Evolutionary conservation across 2,113 vertebrate species (phyloP), one percentile per base, ranked within the genome.

Genomic region (Phoxinus phoxinus): DNA sequence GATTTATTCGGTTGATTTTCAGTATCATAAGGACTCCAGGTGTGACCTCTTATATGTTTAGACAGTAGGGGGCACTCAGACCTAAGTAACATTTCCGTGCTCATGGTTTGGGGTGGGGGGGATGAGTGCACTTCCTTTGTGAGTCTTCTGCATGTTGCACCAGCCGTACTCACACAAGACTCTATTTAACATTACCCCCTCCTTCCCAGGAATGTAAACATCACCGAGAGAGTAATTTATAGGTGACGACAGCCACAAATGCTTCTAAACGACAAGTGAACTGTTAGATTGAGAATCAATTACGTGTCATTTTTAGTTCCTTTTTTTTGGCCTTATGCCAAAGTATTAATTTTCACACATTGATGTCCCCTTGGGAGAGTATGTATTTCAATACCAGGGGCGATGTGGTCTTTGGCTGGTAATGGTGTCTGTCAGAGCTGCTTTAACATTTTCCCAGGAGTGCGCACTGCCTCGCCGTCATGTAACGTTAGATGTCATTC

Each of bases 1-100:
- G 41, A 44, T 32, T 56, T 72, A 8, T 69, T 74, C 41, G 6
- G n/a, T 30, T 75, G n/a, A 35, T 56, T 58, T 48, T 87, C 30
- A 53, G 35, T 46, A 11, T 15, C 11, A 27, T 23, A 3, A 35
- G 13, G 32, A 27, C 51, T 61, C 58, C 79, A 73, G 82, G 74
- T 44, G 76, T 79, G 37, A 58, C 69, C 37, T 83, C 65, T 63
- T 72, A 63, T 85, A 58, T 79, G 15, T 59, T 48, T 53, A 21
- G 72, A 87, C 94, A 94, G 91, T 92, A 95, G 95, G 93, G 94
- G 95, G 93, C 95, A 94, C 93, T 95, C 93, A 92, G 90, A 91
- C 91, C 94, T 91, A 90, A 87, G 91, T 87, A 91, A 92, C 88
- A 23, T 41, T 30, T 84, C 59, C 71, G 71, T 69, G 63, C 44